Evolutionary conservation across 2,888 invertebrate species (phyloP), one percentile per base, ranked within the genome.

Genomic region (Isoperla grammatica): DNA sequence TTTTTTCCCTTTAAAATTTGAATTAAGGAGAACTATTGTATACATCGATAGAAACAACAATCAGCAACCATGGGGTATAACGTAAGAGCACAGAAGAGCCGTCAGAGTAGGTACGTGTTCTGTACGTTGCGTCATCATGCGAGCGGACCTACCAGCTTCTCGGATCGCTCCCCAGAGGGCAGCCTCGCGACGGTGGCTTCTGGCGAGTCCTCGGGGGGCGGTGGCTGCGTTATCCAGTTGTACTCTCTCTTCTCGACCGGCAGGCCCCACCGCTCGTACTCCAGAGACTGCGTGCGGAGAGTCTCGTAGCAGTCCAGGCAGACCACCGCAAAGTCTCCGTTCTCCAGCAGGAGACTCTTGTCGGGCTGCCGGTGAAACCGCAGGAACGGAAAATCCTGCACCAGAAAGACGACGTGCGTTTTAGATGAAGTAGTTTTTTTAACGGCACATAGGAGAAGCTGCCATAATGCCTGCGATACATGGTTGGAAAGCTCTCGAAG

Each of bases 271-370:
- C 91, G 80, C 77, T 89, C 90, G 77, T 92, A 92, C 75, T 93
- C 92, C 63, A 88, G 83, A 71, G 91, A 90, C 75, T 94, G 94
- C 70, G 90, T 90, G 79, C 91, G 83, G 71, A 95, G 80, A 56
- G 91, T 90, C 77, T 94, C 93, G 74, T 92, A 94, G 78, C 94
- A 95, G 74, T 94, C 94, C 73, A 94, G 80, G 76, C 94, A 95
- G 61, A 93, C 92, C 59, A 93, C 92, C 54, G 93, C 90, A 72
- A 87, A 90, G 69, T 93, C 93, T 60, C 92, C 92, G 74, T 92
- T 91, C 75, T 93, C 92, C 71, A 94, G 76, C 67, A 92, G 76
- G 67, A 94, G 78, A 60, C 91, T 90, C 72, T 89, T 87, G 68
- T 90, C 90, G 64, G 87, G 88, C 75, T 91, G 89, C 67, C 88